Evolutionary conservation across 2,113 vertebrate genomes (phyloP).

Genomic region (Bos javanicus): DNA sequence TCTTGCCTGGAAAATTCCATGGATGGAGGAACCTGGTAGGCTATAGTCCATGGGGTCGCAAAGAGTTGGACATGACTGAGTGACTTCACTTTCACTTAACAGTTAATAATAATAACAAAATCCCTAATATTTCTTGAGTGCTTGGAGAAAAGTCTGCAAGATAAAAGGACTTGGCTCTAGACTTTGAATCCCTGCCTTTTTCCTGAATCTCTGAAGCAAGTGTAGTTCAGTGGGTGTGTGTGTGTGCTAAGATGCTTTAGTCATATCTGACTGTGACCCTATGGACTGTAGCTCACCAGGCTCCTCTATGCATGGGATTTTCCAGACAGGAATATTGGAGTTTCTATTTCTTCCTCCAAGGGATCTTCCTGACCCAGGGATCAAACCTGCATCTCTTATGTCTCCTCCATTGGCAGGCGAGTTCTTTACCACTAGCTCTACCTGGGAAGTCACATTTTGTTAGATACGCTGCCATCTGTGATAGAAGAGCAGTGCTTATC

Average conservation of each 20-base stretch:
- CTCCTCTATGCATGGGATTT: not conserved
- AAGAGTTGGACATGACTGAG: not conserved
- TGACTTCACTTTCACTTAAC: not conserved
- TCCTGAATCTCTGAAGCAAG: not conserved
- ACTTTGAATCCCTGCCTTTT: not conserved
- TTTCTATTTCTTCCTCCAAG: not conserved
- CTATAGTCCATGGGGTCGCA: not conserved
- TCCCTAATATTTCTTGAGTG: not conserved
- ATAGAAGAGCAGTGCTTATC: not conserved
- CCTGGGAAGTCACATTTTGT: slow-evolving; percentile 7
- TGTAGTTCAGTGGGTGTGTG: not conserved
- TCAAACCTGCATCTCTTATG: not conserved
- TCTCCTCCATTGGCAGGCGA: not conserved
- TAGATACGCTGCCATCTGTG: not conserved
- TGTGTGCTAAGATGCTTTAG: not conserved
- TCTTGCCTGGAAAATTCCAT: not conserved
- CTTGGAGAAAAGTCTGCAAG: not conserved
- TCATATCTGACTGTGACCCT: not conserved
- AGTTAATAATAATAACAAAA: not conserved
- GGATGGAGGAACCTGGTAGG: not conserved
- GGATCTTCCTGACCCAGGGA: not conserved
- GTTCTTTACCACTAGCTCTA: not conserved
- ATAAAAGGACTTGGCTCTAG: not conserved
- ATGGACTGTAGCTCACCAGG: not conserved
- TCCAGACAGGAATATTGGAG: not conserved